phyloP scores from a whole-genome alignment of 2,797 vertebrate genomes.

The Coregonus suidteri region DNA sequence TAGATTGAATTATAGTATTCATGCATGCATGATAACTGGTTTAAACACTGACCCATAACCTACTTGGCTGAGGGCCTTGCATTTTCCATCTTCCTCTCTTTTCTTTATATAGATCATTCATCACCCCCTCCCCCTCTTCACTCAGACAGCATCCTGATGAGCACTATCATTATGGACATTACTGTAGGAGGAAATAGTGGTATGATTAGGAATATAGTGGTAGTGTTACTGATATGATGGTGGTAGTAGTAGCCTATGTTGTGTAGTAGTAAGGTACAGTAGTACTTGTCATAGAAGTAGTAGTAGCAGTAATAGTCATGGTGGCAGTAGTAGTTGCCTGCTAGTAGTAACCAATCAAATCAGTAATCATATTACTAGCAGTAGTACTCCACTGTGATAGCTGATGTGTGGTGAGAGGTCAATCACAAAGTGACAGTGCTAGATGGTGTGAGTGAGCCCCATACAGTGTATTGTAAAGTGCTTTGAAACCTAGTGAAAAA shows the following conservation, averaged over 20 bases:
- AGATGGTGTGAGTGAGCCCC: background rate
- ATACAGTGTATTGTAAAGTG: background rate
- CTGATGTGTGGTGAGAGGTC: background rate
- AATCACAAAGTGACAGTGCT: background rate
- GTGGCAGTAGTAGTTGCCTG: background rate
- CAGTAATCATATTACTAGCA: background rate
- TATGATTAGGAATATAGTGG: too few relatives aligned
- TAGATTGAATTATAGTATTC: too few relatives aligned
- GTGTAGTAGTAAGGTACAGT: too few relatives aligned
- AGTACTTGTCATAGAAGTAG: too few relatives aligned
- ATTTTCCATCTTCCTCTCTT: conserved; percentile 21
- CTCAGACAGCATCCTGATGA: background rate
- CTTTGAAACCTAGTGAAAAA: background rate
- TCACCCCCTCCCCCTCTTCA: conserved; percentile 25
- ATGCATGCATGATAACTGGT: too few relatives aligned
- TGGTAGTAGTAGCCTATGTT: too few relatives aligned
- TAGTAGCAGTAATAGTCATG: too few relatives aligned
- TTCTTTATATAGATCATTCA: conserved; percentile 43
- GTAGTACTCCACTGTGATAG: background rate
- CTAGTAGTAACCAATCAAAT: too few relatives aligned
- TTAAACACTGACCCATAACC: conserved; percentile 59
- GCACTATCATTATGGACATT: background rate
- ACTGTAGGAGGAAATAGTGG: background rate
- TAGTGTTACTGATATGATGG: too few relatives aligned
- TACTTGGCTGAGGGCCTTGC: conserved; percentile 53